A percentile compares a stretch with the other conserved stretches of the same genome.
Evolutionary conservation across 1,140 invertebrate species (phyloP).

Genomic region (Drosophila willistoni): DNA sequence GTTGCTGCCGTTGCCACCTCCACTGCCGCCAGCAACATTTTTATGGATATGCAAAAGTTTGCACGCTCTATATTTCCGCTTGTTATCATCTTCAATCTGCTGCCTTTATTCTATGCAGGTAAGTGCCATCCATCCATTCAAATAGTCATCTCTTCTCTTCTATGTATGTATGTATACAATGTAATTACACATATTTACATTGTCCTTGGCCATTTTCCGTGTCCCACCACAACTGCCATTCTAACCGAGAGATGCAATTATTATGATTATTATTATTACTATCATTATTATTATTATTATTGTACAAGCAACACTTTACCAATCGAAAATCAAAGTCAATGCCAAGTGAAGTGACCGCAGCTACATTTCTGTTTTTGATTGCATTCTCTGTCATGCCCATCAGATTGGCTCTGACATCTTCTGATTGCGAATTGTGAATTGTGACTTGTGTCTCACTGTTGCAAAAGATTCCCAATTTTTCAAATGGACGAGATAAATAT

Average conservation of each 20-base stretch:
- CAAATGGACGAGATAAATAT: too few relatives aligned
- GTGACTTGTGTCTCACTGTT: neutral
- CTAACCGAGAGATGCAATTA: slow-evolving; percentile 23
- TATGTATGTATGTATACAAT: neutral
- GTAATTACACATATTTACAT: neutral
- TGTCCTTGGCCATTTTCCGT: neutral
- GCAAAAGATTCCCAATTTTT: too few relatives aligned
- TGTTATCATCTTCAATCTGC: slow-evolving; percentile 82
- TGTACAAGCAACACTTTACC: slow-evolving; percentile 6
- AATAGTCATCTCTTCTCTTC: neutral
- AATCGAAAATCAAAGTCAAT: slow-evolving; percentile 30
- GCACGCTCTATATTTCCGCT: slow-evolving; percentile 78
- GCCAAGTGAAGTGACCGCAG: slow-evolving; percentile 34
- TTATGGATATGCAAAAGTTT: slow-evolving; percentile 77
- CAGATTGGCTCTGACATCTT: slow-evolving; percentile 25
- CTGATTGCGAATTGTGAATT: neutral
- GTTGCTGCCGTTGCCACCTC: slow-evolving; percentile 43
- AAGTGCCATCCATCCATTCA: slow-evolving; percentile 41
- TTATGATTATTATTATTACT: neutral
- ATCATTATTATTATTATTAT: neutral
- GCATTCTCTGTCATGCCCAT: slow-evolving; percentile 34
- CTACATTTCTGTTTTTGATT: neutral
- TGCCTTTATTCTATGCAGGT: slow-evolving; percentile 83
- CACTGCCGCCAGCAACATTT: slow-evolving; percentile 59
- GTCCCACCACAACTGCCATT: neutral